These are phyloP conservation scores for Tachina lurida DNA, from an alignment of 2,888 invertebrate species.

Conservation along the genomic window DNA sequence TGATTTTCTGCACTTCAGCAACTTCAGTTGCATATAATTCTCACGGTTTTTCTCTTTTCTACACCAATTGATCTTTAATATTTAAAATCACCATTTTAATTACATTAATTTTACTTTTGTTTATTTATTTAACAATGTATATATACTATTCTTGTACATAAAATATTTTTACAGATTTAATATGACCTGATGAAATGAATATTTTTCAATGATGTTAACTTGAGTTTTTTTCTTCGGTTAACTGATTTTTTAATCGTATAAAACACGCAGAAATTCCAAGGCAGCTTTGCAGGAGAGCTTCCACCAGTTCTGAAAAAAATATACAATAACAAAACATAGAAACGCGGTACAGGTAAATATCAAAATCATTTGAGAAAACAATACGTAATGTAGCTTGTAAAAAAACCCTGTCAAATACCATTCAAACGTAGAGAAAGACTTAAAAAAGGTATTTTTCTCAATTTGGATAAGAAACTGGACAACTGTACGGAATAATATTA, in stretches of 20 bases:
- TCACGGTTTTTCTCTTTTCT: neutral
- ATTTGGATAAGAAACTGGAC: too few relatives aligned
- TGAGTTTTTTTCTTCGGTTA: neutral
- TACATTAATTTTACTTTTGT: neutral
- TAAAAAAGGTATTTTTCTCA: too few relatives aligned
- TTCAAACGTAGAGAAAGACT: too few relatives aligned
- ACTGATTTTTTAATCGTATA: neutral
- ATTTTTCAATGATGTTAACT: constrained; percentile 1
- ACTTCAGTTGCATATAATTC: constrained; percentile 20
- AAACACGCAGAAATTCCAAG: neutral
- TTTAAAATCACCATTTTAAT: neutral
- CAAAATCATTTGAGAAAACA: too few relatives aligned
- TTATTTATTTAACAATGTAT: constrained; percentile 9
- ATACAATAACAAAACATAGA: too few relatives aligned
- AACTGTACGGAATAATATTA: too few relatives aligned
- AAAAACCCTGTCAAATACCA: too few relatives aligned
- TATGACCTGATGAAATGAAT: constrained; percentile 26
- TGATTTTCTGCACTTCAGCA: constrained; percentile 23
- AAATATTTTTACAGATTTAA: constrained; percentile 35
- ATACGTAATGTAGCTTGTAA: too few relatives aligned
- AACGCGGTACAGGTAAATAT: too few relatives aligned
- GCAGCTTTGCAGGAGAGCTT: too few relatives aligned
- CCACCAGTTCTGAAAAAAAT: too few relatives aligned
- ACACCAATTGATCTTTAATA: neutral
- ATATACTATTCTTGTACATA: constrained; percentile 5